Evolutionary conservation across 2,113 vertebrate genomes (phyloP), one percentile per base, ranked within the genome.

Genomic region (Corythoichthys haematopterus): DNA sequence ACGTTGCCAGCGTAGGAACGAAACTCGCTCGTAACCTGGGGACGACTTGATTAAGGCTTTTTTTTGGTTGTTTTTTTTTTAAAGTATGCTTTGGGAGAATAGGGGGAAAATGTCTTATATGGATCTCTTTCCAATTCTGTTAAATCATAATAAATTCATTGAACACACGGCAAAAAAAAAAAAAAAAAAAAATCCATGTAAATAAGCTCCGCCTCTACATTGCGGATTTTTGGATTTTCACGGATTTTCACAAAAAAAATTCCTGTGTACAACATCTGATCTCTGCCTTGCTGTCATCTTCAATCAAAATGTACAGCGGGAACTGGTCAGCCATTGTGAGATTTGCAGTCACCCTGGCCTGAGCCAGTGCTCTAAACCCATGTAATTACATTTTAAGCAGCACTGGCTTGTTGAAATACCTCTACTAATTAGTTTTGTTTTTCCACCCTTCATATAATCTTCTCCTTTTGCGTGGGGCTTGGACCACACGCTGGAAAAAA

Each of bases 371-470:
- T 83, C 80, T 88, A 85, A 88, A 82, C 78, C 80, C 82, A 75
- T 87, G 80, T 85, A 84, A 90, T 91, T 87, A 81, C 82, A 83
- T 86, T 89, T 86, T 88, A 85, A 87, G 82, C 84, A 79, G 86
- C 77, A 64, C 53, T 83, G 82, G 80, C 81, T 84, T 75, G 80
- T 86, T 85, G 81, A 87, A 86, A 90, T 90, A 85, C 85, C 85
- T 82, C n/a, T 3, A 84, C 75, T 87, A 88, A 87, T 91, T 86
- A 85, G 83, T 84, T 88, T 83, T 78, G 74, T 84, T 87, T 91
- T 87, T 85, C 84, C 84, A 86, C 84, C 85, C 80, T 85, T 88
- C 78, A 68, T 82, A 80, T 85, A 82, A 86, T 89, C 85, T 86
- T 83, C 74, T 82, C 47, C 72, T 80, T 79, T 87, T 83, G 83